Conservation (phyloP, 2,888 invertebrate genomes). For the Diarsia mendica region DNA sequence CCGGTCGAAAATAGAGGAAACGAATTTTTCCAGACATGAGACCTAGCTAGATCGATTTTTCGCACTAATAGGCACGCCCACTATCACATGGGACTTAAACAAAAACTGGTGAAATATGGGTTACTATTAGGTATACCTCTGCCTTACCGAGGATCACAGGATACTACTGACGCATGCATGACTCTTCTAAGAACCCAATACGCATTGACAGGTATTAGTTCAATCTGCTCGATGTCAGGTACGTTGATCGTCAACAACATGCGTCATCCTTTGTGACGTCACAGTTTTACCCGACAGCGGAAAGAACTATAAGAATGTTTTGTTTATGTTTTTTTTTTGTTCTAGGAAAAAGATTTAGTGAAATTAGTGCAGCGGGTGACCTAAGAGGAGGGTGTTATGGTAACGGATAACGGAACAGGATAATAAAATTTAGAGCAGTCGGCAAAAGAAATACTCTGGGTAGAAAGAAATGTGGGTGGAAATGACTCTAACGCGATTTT, state of each 20-base stretch:
- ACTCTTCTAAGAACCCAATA: slow-evolving; percentile 21
- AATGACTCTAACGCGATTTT: too few species aligned
- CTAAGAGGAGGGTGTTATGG: not conserved
- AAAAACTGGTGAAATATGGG: not conserved
- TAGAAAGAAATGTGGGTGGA: too few species aligned
- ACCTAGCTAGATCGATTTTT: too few species aligned
- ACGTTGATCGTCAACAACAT: slow-evolving; percentile 12
- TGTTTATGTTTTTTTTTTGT: slow-evolving; percentile 39
- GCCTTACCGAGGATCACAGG: not conserved
- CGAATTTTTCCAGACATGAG: too few species aligned
- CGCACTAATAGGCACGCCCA: not conserved
- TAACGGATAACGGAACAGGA: not conserved
- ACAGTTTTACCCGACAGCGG: slow-evolving; percentile 20
- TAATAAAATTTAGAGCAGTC: not conserved
- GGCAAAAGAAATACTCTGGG: not conserved
- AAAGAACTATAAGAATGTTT: slow-evolving; percentile 42
- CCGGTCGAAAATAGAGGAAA: too few species aligned
- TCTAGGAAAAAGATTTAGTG: slow-evolving; percentile 35
- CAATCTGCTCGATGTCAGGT: slow-evolving; percentile 35
- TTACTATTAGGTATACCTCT: not conserved
- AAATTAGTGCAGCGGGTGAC: slow-evolving; percentile 27
- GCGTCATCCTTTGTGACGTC: slow-evolving; percentile 42
- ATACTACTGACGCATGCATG: slow-evolving; percentile 26
- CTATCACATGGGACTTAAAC: not conserved
- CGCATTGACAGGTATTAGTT: slow-evolving; percentile 25